These are phyloP conservation scores for Chiloscyllium plagiosum DNA, from an alignment of 2,113 vertebrate species.

Conservation along the genomic window DNA sequence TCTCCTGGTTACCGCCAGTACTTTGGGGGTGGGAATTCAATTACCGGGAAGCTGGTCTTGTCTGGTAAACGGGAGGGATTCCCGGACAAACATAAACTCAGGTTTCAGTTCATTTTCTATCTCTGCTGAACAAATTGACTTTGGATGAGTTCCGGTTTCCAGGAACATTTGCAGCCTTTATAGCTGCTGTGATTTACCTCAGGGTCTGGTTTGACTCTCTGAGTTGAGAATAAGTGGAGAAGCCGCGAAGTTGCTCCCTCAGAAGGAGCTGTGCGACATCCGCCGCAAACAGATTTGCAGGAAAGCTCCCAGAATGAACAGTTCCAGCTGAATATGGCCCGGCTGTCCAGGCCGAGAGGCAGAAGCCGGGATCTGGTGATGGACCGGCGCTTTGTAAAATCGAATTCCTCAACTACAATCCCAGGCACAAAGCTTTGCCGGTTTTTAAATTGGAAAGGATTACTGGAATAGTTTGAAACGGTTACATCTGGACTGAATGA, in stretches of 20 bases:
- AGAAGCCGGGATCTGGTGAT: no score
- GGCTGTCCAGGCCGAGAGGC: no score
- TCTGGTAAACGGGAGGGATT: background rate
- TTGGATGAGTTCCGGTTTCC: background rate
- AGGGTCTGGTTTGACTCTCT: background rate
- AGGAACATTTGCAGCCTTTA: background rate
- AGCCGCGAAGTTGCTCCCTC: background rate
- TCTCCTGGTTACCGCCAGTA: no score
- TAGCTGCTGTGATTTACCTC: background rate
- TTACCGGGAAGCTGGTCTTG: background rate
- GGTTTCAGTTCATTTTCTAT: background rate
- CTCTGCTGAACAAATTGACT: background rate
- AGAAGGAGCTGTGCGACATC: background rate
- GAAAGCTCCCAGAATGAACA: background rate
- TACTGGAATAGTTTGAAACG: background rate
- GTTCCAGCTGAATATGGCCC: background rate
- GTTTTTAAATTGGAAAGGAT: background rate
- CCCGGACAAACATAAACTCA: background rate
- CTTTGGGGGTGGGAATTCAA: background rate
- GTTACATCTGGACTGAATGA: background rate
- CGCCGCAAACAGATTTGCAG: background rate
- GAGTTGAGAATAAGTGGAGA: background rate
- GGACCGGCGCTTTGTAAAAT: background rate
- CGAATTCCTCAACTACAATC: background rate
- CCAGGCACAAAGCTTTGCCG: background rate